Evolutionary conservation across 2,888 invertebrate species (phyloP).

Genomic region (Nomada ferruginata): DNA sequence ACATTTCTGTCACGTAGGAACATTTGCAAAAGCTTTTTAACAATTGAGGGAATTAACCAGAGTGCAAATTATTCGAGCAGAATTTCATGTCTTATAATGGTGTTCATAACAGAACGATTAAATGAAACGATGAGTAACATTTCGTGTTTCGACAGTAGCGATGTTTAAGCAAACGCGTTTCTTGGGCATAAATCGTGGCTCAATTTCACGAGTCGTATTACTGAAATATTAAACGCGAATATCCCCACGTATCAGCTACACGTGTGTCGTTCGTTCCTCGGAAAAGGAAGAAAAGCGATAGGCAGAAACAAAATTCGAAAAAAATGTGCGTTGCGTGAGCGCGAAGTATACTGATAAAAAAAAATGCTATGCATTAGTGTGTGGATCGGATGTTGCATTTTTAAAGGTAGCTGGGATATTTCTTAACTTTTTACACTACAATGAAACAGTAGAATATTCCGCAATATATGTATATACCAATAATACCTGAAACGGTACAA

Average conservation of each 20-base stretch:
- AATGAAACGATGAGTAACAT: conserved; percentile 10
- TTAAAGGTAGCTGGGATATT: neutral
- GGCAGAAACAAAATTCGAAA: conserved; percentile 13
- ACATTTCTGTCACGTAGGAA: too few relatives aligned
- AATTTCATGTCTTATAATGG: too few relatives aligned
- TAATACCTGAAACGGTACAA: neutral
- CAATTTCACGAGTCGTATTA: conserved; percentile 30
- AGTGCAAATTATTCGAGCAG: too few relatives aligned
- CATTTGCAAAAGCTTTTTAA: too few relatives aligned
- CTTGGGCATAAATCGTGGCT: conserved; percentile 12
- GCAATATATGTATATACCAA: too few relatives aligned
- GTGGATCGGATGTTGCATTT: conserved; percentile 19
- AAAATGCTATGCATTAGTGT: conserved; percentile 21
- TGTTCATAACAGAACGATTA: too few relatives aligned
- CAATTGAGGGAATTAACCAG: too few relatives aligned
- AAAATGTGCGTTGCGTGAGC: conserved; percentile 5
- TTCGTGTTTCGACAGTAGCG: neutral
- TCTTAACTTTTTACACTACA: neutral
- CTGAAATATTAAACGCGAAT: conserved; percentile 46
- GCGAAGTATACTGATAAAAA: conserved; percentile 31
- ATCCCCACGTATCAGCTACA: conserved; percentile 22
- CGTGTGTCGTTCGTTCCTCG: conserved; percentile 28
- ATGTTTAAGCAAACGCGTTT: neutral
- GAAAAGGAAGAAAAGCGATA: neutral
- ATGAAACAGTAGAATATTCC: too few relatives aligned